Conservation (phyloP, 2,113 vertebrate species). For the Anguilla japonica region DNA sequence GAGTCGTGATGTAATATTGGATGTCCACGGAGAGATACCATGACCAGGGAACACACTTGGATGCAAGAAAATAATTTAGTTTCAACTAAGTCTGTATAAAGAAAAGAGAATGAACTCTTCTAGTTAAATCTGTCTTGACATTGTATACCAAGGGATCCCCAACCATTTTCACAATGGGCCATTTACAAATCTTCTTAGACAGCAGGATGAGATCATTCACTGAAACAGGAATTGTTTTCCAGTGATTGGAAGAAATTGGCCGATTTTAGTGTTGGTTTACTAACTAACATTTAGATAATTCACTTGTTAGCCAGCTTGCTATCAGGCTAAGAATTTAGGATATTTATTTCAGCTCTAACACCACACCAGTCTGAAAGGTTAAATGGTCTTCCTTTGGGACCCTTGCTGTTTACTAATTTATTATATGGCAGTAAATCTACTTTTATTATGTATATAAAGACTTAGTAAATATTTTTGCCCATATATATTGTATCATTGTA, state of each 20-base stretch:
- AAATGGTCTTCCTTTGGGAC: no score
- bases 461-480: neutral
- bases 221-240: no score
- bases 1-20: constrained; percentile 77
- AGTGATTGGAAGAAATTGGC: no score
- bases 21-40: constrained; percentile 86
- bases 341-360: no score
- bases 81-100: neutral
- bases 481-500: neutral
- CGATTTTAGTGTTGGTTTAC: no score
- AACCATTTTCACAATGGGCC: no score
- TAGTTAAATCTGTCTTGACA: neutral
- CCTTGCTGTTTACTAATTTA: neutral
- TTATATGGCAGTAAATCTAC: neutral
- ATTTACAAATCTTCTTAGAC: no score
- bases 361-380: no score
- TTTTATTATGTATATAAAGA: neutral
- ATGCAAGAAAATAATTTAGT: neutral
- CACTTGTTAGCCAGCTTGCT: no score
- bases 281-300: no score
- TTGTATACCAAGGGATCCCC: neutral
- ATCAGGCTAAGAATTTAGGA: no score
- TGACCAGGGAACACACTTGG: constrained; percentile 80
- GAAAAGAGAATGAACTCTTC: neutral
- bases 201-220: no score